Conservation (phyloP, 2,888 invertebrate genomes). For the Sesia bembeciformis region DNA sequence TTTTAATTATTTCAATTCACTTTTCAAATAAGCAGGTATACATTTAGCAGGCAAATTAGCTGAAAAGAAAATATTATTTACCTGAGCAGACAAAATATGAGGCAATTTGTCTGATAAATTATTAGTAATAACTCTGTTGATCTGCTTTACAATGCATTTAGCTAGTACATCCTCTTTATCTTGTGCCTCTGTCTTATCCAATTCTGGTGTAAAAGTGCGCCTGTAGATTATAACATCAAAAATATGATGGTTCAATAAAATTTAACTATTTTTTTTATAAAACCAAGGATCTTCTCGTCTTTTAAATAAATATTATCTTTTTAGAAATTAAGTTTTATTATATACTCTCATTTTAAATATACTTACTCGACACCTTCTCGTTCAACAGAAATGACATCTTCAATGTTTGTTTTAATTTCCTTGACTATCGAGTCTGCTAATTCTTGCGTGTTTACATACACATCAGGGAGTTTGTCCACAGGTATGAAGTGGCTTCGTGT, state of each 20-base stretch:
- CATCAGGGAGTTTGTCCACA: conserved; percentile 73
- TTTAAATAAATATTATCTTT: too few species aligned
- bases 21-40: too few species aligned
- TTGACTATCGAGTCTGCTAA: conserved; percentile 61
- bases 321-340: too few species aligned
- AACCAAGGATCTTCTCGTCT: too few species aligned
- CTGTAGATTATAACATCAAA: too few species aligned
- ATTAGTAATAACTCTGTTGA: conserved; percentile 80
- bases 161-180: conserved; percentile 60
- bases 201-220: too few species aligned
- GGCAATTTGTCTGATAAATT: conserved; percentile 71
- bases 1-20: too few species aligned
- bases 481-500: conserved; percentile 85
- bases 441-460: conserved; percentile 64
- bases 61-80: conserved; percentile 17
- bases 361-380: conserved; percentile 71
- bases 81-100: conserved; percentile 78
- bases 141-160: conserved; percentile 75
- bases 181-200: conserved; percentile 23
- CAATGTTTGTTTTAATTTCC: conserved; percentile 73
- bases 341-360: neutral
- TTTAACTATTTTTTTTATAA: too few species aligned
- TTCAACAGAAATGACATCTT: conserved; percentile 80
- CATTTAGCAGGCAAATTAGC: neutral
- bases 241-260: too few species aligned